phyloP scores from a whole-genome alignment of 2,888 invertebrate species.

The Tetranychus truncatus region DNA sequence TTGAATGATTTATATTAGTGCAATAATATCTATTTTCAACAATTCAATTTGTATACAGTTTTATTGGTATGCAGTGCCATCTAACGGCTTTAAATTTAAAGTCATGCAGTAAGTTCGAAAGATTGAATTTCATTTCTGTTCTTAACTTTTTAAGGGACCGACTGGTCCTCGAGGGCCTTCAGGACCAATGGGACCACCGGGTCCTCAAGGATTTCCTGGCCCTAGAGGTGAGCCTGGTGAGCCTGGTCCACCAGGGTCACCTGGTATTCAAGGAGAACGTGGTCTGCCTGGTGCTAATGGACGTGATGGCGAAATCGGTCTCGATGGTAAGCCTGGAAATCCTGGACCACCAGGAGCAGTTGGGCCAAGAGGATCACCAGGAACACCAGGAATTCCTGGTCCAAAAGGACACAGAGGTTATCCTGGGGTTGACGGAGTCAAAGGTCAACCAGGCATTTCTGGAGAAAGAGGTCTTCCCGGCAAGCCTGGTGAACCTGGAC shows the following conservation, averaged over 20 bases:
- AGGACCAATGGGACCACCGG: constrained; percentile 55
- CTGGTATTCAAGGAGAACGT: background rate
- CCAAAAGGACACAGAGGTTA: constrained; percentile 10
- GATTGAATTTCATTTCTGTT: no score
- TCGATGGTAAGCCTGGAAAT: constrained; percentile 2
- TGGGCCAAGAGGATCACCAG: constrained; percentile 57
- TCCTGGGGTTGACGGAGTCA: constrained; percentile 49
- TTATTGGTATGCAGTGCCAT: no score
- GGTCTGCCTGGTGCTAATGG: constrained; percentile 1
- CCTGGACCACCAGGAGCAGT: constrained; percentile 43
- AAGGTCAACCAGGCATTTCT: constrained; percentile 51
- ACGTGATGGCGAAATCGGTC: background rate
- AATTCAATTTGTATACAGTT: no score
- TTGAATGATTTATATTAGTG: no score
- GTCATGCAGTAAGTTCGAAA: no score
- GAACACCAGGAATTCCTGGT: constrained; percentile 31
- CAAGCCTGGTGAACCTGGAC: background rate
- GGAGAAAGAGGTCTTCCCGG: constrained; percentile 19
- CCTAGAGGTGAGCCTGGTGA: constrained; percentile 39
- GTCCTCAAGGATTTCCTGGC: constrained; percentile 51
- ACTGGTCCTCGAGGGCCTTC: constrained; percentile 49
- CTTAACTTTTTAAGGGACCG: constrained; percentile 34
- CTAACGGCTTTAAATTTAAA: no score
- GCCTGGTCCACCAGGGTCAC: constrained; percentile 17
- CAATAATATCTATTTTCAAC: no score